phyloP scores from a whole-genome alignment of 1,140 invertebrate genomes.

The Drepana arcuata region DNA sequence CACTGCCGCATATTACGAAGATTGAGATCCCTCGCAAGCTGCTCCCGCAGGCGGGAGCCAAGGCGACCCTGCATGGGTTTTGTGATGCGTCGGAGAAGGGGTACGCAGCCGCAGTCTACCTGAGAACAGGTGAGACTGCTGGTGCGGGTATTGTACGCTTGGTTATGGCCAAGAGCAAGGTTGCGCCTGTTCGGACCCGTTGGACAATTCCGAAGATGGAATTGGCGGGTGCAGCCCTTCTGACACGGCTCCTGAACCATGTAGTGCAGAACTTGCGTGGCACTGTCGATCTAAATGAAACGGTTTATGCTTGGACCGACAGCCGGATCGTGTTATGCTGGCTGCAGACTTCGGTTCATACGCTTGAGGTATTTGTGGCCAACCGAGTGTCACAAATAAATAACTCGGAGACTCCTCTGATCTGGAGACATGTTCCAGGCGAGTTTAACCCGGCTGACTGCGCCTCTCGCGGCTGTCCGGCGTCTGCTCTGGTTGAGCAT shows the following conservation, averaged over 20 bases:
- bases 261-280: background rate
- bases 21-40: background rate
- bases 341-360: background rate
- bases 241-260: background rate
- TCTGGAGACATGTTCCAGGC: conserved; percentile 9
- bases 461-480: conserved; percentile 8
- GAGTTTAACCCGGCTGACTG: conserved; percentile 9
- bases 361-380: background rate
- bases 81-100: too few species aligned
- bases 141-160: background rate
- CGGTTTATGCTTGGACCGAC: background rate
- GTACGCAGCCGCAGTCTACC: background rate
- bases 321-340: background rate
- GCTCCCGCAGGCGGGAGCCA: background rate
- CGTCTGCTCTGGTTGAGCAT: conserved; percentile 1
- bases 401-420: background rate
- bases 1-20: background rate
- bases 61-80: background rate
- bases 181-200: background rate
- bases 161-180: background rate
- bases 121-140: background rate
- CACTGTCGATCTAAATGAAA: background rate
- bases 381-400: background rate
- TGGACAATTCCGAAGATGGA: background rate
- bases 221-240: background rate